Conservation (phyloP, 1,140 invertebrate genomes). For the Drosophila pseudoobscura region DNA sequence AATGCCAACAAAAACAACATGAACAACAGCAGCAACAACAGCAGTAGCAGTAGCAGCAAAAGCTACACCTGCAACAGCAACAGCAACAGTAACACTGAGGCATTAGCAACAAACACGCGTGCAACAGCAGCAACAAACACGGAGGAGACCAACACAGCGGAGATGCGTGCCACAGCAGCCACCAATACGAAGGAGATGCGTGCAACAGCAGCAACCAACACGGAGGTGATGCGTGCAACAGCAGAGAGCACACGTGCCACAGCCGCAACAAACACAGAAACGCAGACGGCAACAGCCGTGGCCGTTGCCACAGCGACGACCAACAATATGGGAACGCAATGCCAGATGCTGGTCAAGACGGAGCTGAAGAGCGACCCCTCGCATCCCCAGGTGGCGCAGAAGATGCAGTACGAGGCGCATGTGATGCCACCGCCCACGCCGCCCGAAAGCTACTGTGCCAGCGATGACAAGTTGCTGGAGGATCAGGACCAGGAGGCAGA, state of each 20-base stretch:
- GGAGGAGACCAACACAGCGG: too few species aligned
- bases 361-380: constrained; percentile 52
- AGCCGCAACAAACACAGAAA: constrained; percentile 31
- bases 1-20: constrained; percentile 40
- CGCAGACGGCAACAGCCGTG: constrained; percentile 24
- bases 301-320: constrained; percentile 47
- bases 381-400: constrained; percentile 45
- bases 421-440: constrained; percentile 78
- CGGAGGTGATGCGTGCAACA: constrained; percentile 23
- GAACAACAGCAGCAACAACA: constrained; percentile 7
- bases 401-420: constrained; percentile 79
- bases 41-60: constrained; percentile 20
- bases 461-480: constrained; percentile 64
- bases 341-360: constrained; percentile 65
- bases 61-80: constrained; percentile 11
- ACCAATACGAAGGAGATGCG: constrained; percentile 14
- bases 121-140: constrained; percentile 67
- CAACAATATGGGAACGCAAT: constrained; percentile 67
- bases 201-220: constrained; percentile 17
- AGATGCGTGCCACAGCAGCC: constrained; percentile 66
- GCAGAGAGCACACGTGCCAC: constrained; percentile 10
- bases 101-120: constrained; percentile 7
- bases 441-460: constrained; percentile 75
- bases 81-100: constrained; percentile 8
- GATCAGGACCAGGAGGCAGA: constrained; percentile 54